Evolutionary conservation across 2,797 vertebrate species (phyloP).

Genomic region (Tokudaia tokunoshimensis): DNA sequence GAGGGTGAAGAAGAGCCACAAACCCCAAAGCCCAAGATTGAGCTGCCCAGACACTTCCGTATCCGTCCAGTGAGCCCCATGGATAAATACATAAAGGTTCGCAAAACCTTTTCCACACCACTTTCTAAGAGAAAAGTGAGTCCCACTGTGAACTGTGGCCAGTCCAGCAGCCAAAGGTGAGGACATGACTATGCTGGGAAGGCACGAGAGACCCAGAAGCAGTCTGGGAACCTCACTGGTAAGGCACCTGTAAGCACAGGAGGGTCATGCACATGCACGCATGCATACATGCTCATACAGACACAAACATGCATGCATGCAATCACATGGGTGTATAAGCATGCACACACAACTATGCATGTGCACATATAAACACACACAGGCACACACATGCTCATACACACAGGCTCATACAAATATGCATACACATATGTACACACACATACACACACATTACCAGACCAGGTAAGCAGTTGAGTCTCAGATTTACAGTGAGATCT

Average conservation of each 20-base stretch:
- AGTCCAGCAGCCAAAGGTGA: not conserved
- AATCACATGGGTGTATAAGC: not conserved
- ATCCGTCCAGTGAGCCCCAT: conserved; percentile 87
- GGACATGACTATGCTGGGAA: not conserved
- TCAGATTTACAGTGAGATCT: not conserved
- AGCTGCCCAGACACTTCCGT: conserved; percentile 86
- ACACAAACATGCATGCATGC: not conserved
- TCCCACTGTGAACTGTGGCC: fast-evolving
- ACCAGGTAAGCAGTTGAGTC: not conserved
- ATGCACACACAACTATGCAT: not conserved
- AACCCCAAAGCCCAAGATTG: conserved; percentile 76
- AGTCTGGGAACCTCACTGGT: not conserved
- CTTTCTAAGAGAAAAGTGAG: not conserved
- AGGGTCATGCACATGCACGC: too few species aligned
- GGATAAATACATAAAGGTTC: conserved; percentile 90
- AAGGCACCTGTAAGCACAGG: not conserved
- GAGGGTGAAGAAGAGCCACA: conserved; percentile 79
- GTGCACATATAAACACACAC: not conserved
- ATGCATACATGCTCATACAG: not conserved
- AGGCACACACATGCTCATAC: not conserved
- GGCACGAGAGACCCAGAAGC: not conserved
- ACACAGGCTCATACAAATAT: too few species aligned
- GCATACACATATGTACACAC: not conserved
- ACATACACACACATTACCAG: too few species aligned
- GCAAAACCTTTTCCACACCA: conserved; percentile 66